Base-by-base conservation (phyloP, 2,113 vertebrate genomes). In the Columba livia region DNA sequence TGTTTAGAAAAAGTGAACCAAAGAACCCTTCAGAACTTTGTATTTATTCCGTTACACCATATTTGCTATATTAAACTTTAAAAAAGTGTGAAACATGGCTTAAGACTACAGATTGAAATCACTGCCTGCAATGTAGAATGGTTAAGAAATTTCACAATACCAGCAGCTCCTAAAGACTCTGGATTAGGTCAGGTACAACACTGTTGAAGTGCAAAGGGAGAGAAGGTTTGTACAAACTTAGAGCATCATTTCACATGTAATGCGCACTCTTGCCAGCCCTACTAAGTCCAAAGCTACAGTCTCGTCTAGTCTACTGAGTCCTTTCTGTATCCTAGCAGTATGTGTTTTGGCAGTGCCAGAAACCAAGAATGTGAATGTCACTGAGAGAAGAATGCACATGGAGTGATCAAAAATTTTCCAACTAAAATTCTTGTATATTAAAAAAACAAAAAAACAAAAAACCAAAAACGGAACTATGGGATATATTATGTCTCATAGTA, bases 241-340 rank as follows among this genome's bases (percentile, higher is more conserved):
- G 6, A 82, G 7, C 26, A 65, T 20, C 19, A 44, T 42, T 73
- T 50, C 10, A 40, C 0, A 3, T 24, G 7, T 26, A 50, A 77
- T 13, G 25, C 0, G 0, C 3, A 9, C 13, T 67, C 42, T 19
- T 69, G 18, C 11, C 32, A 77, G 24, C 7, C 15, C 56, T 64
- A 20, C 20, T 11, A 71, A 65, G 10, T 28, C 26, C 42, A 74
- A 84, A 84, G 34, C 42, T 87, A 86, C 44, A 62, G 23, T 40
- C 47, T 54, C 20, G 17, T 40, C 34, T 86, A 70, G 34, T 16
- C 40, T 42, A 74, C 14, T 3, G 12, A 90, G 19, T 62, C 28
- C 12, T n/a, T 80, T 80, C 51, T 28, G 28, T 54, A 86, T 8
- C 24, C 15, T 47, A 78, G 18, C 2, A 74, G 11, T 8, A 40